Conservation (phyloP, 2,888 invertebrate species). For the Osedax frankpressi region DNA sequence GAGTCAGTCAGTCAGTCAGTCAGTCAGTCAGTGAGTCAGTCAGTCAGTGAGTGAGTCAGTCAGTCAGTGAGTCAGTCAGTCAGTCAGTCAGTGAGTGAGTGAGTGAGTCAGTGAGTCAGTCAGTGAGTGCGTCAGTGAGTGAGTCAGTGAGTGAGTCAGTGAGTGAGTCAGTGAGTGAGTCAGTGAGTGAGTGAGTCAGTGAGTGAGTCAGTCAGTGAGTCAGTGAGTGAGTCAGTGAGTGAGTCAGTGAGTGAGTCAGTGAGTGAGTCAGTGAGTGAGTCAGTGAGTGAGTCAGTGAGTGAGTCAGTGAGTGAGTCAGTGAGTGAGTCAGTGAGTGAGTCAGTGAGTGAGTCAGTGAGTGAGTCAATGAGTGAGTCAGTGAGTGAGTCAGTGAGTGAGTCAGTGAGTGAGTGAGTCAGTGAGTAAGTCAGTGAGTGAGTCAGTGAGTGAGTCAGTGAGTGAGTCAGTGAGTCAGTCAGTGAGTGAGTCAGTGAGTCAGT, state of each 20-base stretch:
- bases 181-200: conserved; percentile 19
- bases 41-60: too few species aligned
- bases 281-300: background rate
- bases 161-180: conserved; percentile 18
- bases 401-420: conserved; percentile 12
- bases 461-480: background rate
- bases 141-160: too few species aligned
- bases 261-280: too few species aligned
- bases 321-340: conserved; percentile 5
- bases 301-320: background rate
- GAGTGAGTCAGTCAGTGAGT: background rate
- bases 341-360: conserved; percentile 13
- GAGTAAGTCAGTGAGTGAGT: too few species aligned
- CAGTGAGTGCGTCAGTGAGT: too few species aligned
- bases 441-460: background rate
- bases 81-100: too few species aligned
- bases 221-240: background rate
- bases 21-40: too few species aligned
- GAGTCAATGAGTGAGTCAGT: too few species aligned
- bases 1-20: too few species aligned
- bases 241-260: background rate
- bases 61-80: too few species aligned
- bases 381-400: conserved; percentile 15
- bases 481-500: background rate
- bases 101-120: too few species aligned